phyloP scores from a whole-genome alignment of 1,140 invertebrate species.

The Dreissena polymorpha region DNA sequence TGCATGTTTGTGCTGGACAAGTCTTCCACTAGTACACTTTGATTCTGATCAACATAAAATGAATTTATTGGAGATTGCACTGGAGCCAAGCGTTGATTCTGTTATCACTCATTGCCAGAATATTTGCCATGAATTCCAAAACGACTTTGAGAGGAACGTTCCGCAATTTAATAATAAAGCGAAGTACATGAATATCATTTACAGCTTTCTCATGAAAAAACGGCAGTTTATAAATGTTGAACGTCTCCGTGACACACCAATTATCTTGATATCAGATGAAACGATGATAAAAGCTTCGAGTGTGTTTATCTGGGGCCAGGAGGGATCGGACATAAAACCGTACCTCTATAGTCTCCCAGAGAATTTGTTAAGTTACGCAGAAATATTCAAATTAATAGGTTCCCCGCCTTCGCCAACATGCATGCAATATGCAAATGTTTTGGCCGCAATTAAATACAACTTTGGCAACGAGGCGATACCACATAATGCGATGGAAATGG shows the following conservation, averaged over 20 bases:
- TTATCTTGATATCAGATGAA: slow-evolving; percentile 26
- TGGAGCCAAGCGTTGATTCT: neutral
- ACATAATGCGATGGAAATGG: neutral
- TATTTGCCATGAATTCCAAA: slow-evolving; percentile 5
- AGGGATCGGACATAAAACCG: slow-evolving; percentile 9
- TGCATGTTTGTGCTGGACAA: slow-evolving; percentile 6
- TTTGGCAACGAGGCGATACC: slow-evolving; percentile 1
- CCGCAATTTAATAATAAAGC: no score
- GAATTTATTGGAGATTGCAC: neutral
- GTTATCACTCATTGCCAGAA: slow-evolving; percentile 44
- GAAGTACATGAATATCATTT: neutral
- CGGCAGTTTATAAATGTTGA: neutral
- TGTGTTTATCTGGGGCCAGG: neutral
- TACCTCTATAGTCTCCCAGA: slow-evolving; percentile 21
- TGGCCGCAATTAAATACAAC: slow-evolving; percentile 11
- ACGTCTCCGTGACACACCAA: slow-evolving; percentile 12
- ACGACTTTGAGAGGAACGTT: neutral
- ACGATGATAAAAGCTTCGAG: slow-evolving; percentile 1
- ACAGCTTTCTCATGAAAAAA: neutral
- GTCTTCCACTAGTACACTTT: neutral
- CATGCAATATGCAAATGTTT: slow-evolving; percentile 19
- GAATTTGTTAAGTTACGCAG: neutral
- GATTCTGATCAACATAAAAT: neutral
- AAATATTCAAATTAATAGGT: slow-evolving; percentile 18
- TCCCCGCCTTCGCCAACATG: neutral